phyloP scores from a whole-genome alignment of 1,140 invertebrate genomes.

The Elymnias hypermnestra region DNA sequence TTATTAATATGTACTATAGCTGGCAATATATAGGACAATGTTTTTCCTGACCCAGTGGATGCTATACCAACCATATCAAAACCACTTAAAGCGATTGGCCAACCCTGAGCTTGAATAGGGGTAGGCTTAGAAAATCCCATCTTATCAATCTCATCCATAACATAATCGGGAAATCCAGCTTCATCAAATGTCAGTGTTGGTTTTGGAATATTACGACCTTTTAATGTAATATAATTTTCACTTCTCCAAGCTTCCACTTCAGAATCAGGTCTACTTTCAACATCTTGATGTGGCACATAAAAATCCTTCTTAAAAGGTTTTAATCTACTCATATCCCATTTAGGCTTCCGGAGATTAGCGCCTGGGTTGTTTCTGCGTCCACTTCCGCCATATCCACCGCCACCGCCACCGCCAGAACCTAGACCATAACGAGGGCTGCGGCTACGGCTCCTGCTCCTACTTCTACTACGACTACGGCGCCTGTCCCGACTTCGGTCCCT shows the following conservation, averaged over 20 bases:
- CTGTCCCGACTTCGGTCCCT: slow-evolving; percentile 55
- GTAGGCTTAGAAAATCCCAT: slow-evolving; percentile 91
- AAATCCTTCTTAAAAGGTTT: slow-evolving; percentile 96
- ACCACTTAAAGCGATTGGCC: slow-evolving; percentile 95
- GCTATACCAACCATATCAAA: slow-evolving; percentile 96
- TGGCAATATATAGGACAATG: slow-evolving; percentile 88
- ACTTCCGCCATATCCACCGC: slow-evolving; percentile 76
- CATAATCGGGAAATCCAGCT: slow-evolving; percentile 88
- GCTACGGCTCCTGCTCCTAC: slow-evolving; percentile 64
- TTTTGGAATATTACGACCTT: slow-evolving; percentile 87
- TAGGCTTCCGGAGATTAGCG: slow-evolving; percentile 80
- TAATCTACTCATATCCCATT: slow-evolving; percentile 86
- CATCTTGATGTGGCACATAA: slow-evolving; percentile 87
- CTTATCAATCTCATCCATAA: slow-evolving; percentile 86
- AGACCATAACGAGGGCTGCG: slow-evolving; percentile 59
- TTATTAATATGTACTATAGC: slow-evolving; percentile 96
- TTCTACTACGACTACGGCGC: slow-evolving; percentile 38
- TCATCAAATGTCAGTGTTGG: slow-evolving; percentile 90
- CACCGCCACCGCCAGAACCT: slow-evolving; percentile 64
- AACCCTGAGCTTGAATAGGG: slow-evolving; percentile 92
- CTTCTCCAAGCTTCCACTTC: slow-evolving; percentile 86
- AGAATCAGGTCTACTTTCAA: slow-evolving; percentile 81
- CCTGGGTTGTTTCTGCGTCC: slow-evolving; percentile 76
- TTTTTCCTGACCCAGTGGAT: slow-evolving; percentile 96
- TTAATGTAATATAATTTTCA: slow-evolving; percentile 87